phyloP scores from a whole-genome alignment of 2,113 vertebrate genomes.

The Erythrocercus mccallii region DNA sequence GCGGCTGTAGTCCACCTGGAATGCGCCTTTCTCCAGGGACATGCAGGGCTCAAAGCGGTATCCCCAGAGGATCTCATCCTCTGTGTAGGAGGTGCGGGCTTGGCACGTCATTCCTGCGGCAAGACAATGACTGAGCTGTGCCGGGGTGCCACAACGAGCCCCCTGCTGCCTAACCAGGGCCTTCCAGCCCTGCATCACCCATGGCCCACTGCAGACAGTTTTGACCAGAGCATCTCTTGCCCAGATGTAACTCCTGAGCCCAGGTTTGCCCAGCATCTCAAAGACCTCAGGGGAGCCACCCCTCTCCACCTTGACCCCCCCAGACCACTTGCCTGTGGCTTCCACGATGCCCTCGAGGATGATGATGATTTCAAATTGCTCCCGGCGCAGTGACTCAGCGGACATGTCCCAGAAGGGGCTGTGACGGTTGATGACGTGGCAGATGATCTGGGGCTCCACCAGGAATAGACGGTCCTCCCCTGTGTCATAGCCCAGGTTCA shows the following conservation, averaged over 20 bases:
- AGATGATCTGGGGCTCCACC: constrained; percentile 84
- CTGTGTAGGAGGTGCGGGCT: constrained; percentile 81
- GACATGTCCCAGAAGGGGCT: constrained; percentile 85
- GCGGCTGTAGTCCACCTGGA: constrained; percentile 77
- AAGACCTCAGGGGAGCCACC: no score
- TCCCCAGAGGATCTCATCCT: constrained; percentile 83
- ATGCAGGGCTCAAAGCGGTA: constrained; percentile 83
- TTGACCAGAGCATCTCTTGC: fast-evolving
- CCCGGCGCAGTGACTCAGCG: constrained; percentile 64
- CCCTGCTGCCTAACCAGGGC: fast-evolving
- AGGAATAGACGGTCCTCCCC: constrained; percentile 81
- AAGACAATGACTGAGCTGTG: not conserved
- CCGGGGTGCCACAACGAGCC: fast-evolving
- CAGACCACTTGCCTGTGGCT: constrained; percentile 72
- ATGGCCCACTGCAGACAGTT: fast-evolving
- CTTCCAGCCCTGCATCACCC: not conserved
- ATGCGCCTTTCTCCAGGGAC: constrained; percentile 81
- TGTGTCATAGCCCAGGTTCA: constrained; percentile 82
- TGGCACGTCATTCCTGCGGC: constrained; percentile 79
- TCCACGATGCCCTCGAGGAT: constrained; percentile 85
- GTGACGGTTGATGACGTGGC: constrained; percentile 75
- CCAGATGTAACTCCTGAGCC: not conserved
- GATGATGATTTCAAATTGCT: constrained; percentile 82
- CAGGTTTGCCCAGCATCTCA: not conserved
- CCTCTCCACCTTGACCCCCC: fast-evolving